phyloP scores from a whole-genome alignment of 2,113 vertebrate species.

The Chloropsis cyanopogon region DNA sequence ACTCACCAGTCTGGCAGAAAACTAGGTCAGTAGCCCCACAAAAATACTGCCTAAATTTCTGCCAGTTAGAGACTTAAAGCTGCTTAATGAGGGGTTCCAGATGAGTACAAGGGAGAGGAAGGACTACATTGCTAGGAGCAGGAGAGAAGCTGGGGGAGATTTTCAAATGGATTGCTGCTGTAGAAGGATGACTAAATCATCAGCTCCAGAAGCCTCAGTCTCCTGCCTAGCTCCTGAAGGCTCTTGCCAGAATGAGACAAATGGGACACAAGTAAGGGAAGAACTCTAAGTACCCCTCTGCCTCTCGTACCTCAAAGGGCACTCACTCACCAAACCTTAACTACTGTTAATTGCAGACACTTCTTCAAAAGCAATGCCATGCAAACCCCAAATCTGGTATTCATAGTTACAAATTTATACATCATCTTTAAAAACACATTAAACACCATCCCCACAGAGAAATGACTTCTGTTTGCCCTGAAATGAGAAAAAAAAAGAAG shows the following conservation, averaged over 20 bases:
- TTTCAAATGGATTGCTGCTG: neutral
- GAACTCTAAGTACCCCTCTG: neutral
- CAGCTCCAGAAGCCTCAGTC: neutral
- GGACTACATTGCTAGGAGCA: neutral
- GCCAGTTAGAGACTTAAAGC: conserved; percentile 13
- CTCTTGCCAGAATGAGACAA: neutral
- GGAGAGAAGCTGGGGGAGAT: neutral
- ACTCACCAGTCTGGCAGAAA: conserved; percentile 16
- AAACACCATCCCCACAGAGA: neutral
- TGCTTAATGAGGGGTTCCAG: neutral
- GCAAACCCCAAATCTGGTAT: neutral
- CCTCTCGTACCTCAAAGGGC: neutral
- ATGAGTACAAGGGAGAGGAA: neutral
- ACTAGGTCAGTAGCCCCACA: conserved; percentile 11
- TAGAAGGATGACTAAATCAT: neutral
- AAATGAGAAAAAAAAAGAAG: neutral
- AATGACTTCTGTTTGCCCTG: neutral
- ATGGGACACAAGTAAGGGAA: neutral
- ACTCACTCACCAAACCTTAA: neutral
- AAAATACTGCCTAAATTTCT: neutral
- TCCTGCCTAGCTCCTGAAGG: neutral
- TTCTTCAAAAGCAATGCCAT: neutral
- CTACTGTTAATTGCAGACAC: neutral
- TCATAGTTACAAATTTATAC: neutral
- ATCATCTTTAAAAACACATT: neutral